Evolutionary conservation across 1,140 invertebrate genomes (phyloP).

Genomic region (Drosophila ercepeae): DNA sequence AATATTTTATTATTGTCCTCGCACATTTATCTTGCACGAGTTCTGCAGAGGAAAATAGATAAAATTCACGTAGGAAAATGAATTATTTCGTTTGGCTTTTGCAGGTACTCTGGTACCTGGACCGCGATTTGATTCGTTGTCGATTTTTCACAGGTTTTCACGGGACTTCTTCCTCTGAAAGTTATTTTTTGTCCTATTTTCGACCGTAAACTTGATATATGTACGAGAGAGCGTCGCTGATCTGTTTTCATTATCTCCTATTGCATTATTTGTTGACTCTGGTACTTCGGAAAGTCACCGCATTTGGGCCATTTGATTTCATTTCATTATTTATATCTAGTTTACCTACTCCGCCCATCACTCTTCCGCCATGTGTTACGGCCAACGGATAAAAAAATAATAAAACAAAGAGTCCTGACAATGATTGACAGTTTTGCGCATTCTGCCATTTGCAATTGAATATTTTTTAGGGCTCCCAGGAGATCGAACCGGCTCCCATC

Average conservation of each 20-base stretch:
- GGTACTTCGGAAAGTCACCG: not conserved
- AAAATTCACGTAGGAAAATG: constrained; percentile 5
- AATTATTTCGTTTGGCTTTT: constrained; percentile 28
- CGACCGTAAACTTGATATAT: constrained; percentile 27
- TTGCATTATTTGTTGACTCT: constrained; percentile 5
- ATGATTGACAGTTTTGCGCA: constrained; percentile 50
- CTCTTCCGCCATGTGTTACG: constrained; percentile 28
- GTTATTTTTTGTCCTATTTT: constrained; percentile 3
- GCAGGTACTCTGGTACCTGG: not conserved
- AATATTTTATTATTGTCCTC: constrained; percentile 44
- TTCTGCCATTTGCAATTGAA: constrained; percentile 37
- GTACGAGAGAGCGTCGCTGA: not conserved
- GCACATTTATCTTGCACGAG: constrained; percentile 39
- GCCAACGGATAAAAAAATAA: constrained; percentile 8
- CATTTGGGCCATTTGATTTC: constrained; percentile 25
- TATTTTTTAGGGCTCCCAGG: constrained; percentile 15
- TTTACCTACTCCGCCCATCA: constrained; percentile 23
- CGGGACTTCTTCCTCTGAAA: constrained; percentile 1
- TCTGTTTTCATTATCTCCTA: constrained; percentile 8
- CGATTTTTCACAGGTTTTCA: constrained; percentile 45
- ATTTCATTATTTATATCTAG: constrained; percentile 31
- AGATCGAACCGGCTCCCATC: not conserved
- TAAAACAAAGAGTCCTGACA: constrained; percentile 14
- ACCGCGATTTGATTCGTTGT: constrained; percentile 21
- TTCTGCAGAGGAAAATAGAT: not conserved